Evolutionary conservation across 2,888 invertebrate genomes (phyloP).

Genomic region (Chrysodeixis includens): DNA sequence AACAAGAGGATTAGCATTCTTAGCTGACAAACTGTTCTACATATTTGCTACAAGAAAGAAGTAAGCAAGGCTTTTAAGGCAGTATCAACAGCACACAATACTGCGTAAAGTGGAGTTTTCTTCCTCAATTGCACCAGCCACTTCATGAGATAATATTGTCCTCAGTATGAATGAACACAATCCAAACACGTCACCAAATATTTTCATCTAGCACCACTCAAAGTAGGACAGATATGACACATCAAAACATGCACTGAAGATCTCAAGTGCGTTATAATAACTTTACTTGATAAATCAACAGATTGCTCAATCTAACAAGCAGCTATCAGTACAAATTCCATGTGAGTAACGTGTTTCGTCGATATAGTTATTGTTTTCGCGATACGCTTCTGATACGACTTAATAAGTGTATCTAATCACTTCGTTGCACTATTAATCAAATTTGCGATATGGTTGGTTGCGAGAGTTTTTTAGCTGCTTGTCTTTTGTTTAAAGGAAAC

Average conservation of each 20-base stretch:
- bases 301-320: constrained; percentile 44
- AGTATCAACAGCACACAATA: too few relatives aligned
- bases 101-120: too few relatives aligned
- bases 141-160: too few relatives aligned
- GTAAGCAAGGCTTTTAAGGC: too few relatives aligned
- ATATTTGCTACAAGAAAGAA: too few relatives aligned
- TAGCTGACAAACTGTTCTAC: too few relatives aligned
- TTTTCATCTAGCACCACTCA: not conserved
- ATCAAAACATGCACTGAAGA: not conserved
- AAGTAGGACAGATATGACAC: not conserved
- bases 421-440: constrained; percentile 40
- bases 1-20: too few relatives aligned
- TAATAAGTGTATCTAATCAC: constrained; percentile 43
- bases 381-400: constrained; percentile 11
- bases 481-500: not conserved
- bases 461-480: constrained; percentile 10
- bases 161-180: not conserved
- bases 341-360: constrained; percentile 46
- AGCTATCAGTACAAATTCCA: constrained; percentile 46
- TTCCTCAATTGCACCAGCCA: too few relatives aligned
- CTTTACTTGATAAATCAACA: constrained; percentile 7
- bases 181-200: not conserved
- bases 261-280: not conserved
- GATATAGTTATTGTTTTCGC: constrained; percentile 47
- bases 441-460: constrained; percentile 18